These are phyloP conservation scores for Eulacestoma nigropectus DNA, from an alignment of 2,113 vertebrate genomes.

Conservation along the genomic window DNA sequence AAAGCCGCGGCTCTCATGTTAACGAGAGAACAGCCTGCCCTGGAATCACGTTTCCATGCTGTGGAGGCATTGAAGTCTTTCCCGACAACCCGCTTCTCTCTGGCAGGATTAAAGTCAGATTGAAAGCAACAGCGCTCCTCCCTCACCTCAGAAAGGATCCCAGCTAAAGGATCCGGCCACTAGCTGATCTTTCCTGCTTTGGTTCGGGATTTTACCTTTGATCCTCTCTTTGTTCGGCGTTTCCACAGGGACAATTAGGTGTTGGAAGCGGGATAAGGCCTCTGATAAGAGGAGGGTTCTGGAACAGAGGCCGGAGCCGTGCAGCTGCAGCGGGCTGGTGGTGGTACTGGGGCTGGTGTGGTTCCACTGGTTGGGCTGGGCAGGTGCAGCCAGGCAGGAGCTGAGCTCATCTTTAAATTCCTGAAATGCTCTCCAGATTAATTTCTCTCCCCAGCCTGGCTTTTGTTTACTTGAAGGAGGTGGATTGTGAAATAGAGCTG, in stretches of 20 bases:
- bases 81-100: background rate
- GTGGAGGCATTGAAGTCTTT: background rate
- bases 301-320: background rate
- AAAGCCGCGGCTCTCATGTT: background rate
- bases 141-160: background rate
- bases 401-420: background rate
- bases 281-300: background rate
- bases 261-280: background rate
- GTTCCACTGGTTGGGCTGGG: background rate
- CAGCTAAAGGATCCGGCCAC: rapidly evolving
- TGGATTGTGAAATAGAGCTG: background rate
- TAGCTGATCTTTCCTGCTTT: background rate
- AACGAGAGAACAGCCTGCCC: background rate
- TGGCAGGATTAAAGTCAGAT: background rate
- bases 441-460: background rate
- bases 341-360: background rate
- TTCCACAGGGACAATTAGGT: background rate
- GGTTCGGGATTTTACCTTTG: background rate
- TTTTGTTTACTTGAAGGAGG: background rate
- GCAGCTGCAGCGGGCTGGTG: rapidly evolving
- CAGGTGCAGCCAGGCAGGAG: background rate
- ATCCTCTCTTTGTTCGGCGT: background rate
- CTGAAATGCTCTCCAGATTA: background rate
- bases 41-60: background rate
- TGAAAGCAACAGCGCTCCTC: rapidly evolving